Percentiles rank a stretch among this genome's conserved stretches.
Conservation (phyloP, 2,888 invertebrate genomes). For the Clanis bilineata region DNA sequence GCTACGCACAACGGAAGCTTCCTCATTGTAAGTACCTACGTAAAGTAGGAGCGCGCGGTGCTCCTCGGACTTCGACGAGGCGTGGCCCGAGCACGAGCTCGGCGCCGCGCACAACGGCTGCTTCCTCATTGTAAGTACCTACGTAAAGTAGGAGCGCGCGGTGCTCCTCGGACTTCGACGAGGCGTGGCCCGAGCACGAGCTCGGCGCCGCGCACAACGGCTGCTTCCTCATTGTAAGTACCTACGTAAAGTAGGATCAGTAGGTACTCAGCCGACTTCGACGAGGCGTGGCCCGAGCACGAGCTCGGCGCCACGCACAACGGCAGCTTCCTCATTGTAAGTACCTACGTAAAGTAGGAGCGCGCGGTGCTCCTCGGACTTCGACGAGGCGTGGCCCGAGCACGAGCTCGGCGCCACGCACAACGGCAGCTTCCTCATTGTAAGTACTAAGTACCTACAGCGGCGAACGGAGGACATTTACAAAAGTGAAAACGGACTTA, state of each 20-base stretch:
- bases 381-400: slow-evolving; percentile 82
- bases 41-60: slow-evolving; percentile 94
- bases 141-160: slow-evolving; percentile 93
- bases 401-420: slow-evolving; percentile 66
- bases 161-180: slow-evolving; percentile 90
- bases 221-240: slow-evolving; percentile 63
- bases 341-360: no score
- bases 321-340: slow-evolving; percentile 65
- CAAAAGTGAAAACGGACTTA: no score
- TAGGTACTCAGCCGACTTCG: slow-evolving; percentile 92
- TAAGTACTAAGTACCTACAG: no score
- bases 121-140: slow-evolving; percentile 69
- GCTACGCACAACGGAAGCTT: slow-evolving; percentile 67
- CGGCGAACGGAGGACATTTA: no score
- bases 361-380: slow-evolving; percentile 92
- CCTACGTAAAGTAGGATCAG: no score
- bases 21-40: slow-evolving; percentile 67
- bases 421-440: slow-evolving; percentile 68
- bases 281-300: slow-evolving; percentile 73
- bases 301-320: slow-evolving; percentile 69
- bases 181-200: slow-evolving; percentile 71
- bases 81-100: slow-evolving; percentile 70
- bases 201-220: slow-evolving; percentile 70
- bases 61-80: slow-evolving; percentile 88
- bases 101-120: slow-evolving; percentile 66